Base-by-base conservation (phyloP, 92 coral and sea anemone genomes). In the Paragorgia papillata region DNA sequence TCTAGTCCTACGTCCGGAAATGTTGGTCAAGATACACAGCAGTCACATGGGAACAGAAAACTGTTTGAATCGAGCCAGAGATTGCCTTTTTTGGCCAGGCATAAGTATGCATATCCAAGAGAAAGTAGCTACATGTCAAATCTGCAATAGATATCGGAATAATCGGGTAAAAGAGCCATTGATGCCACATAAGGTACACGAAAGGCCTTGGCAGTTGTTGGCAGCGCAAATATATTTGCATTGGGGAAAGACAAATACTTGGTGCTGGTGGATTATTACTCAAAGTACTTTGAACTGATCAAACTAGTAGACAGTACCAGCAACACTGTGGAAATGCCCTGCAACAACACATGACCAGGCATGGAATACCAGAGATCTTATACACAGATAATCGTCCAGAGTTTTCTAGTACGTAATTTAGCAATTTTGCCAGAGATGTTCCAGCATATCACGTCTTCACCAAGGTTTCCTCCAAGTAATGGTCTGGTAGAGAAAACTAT, bases 401-500 rank as follows among this genome's bases (percentile, higher is more conserved):
- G 82, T 76, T 76, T 76, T 73, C 59, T 43, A 61, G 82, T 28
- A 31, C 60, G 63, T 69, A 57, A 48, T 79, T 79, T 53, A 27
- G 46, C 21, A 33, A 48, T 14, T 66, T 66, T 79, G 83, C 41
- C 41, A 80, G 63, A 15, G 33, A 26, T 53, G 57, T 80, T 70
- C 39, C 71, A 73, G 54, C 84, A 80, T 60, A 58, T 35, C 27
- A 80, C 85, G 14, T 70, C 80, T 56, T 80, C 80, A 70, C 80
- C 73, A n/a, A 14, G 60, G 56, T 80, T 55, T 48, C 85, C 85
- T 9, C 85, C 69, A 62, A 80, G 85, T 32, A 80, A 80, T 71
- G 85, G 82, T 33, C 22, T 76, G 33, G 82, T 76, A 7, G 82
- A 76, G 29, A 40, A 60, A 50, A 76, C 82, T 59, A 63, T 62